These are phyloP conservation scores for Diploptera punctata DNA, from an alignment of 2,888 invertebrate species.

Conservation along the genomic window DNA sequence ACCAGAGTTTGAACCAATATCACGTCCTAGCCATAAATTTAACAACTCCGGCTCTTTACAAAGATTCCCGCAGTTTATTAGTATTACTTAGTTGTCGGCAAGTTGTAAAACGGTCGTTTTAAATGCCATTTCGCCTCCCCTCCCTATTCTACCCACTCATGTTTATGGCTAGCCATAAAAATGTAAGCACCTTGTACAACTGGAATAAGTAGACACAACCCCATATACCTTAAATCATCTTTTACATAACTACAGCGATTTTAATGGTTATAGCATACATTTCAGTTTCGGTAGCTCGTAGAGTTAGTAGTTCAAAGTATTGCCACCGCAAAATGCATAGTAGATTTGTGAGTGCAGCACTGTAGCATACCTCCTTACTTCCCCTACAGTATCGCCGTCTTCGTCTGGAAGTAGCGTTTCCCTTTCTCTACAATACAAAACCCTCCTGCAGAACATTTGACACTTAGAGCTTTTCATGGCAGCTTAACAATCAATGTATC, in stretches of 20 bases:
- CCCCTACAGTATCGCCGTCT: conserved; percentile 41
- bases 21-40: conserved; percentile 32
- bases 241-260: conserved; percentile 29
- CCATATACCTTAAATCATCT: conserved; percentile 38
- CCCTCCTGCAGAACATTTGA: conserved; percentile 43
- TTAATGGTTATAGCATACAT: conserved; percentile 30
- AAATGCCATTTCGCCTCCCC: conserved; percentile 36
- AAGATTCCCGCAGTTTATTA: conserved; percentile 32
- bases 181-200: conserved; percentile 54
- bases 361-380: conserved; percentile 6
- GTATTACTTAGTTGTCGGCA: conserved; percentile 29
- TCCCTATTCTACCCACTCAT: conserved; percentile 13
- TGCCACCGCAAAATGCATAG: conserved; percentile 16
- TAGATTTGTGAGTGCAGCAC: conserved; percentile 15
- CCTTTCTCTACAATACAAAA: conserved; percentile 16
- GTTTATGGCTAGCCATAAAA: conserved; percentile 38
- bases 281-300: conserved; percentile 10
- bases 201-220: conserved; percentile 49
- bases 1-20: conserved; percentile 30
- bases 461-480: conserved; percentile 44
- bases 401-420: neutral
- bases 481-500: conserved; percentile 60
- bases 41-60: neutral
- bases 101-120: conserved; percentile 37
- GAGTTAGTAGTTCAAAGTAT: conserved; percentile 21